Base-by-base conservation (phyloP, 1,140 invertebrate genomes). In the Conopomorpha cramerella region DNA sequence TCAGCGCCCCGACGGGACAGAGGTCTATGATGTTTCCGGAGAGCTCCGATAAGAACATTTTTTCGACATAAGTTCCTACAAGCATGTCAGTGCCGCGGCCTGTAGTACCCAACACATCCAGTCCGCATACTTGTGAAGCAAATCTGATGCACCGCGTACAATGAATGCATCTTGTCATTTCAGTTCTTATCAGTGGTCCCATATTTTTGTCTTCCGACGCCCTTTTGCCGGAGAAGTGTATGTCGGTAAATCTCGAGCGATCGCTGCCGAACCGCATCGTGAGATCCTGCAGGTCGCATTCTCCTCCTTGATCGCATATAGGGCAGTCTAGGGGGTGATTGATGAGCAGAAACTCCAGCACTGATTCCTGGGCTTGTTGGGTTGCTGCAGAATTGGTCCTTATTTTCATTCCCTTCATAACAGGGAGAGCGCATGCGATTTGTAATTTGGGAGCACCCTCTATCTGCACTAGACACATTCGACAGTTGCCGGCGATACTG, bases 311-410 rank as follows among this genome's bases (percentile, higher is more conserved):
- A 77, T 99, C 98, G 82, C 98, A 99, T 78, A 99, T 99, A 1
- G 98, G 98, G 78, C 98, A 99, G 79, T 99, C 97, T 2, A 99
- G 77, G 0, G 97, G 97, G 83, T 99, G 97, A 63, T 99, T 98
- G 17, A 97, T 89, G 13, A 99, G 76, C 30, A 99, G 77, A 67
- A 99, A 99, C 74, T 99, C 97, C 92, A 99, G 96, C 8, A 99
- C 96, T 40, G 93, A 93, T 81, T 95, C 92, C 43, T 96, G 86
- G 4, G 97, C 97, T 36, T 35, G 82, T 14, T 74, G 57, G 36
- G 82, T 84, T 39, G 86, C 77, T 28, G 77, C 79, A 2, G 65
- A 61, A 30, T 92, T 86, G 4, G 90, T 91, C 55, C 88, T 86
- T 25, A 92, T 60, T 74, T 81, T 88, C 79, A 84, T 53, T 82